phyloP scores from a whole-genome alignment of 2,888 invertebrate genomes.

The Aspidapion aeneum region DNA sequence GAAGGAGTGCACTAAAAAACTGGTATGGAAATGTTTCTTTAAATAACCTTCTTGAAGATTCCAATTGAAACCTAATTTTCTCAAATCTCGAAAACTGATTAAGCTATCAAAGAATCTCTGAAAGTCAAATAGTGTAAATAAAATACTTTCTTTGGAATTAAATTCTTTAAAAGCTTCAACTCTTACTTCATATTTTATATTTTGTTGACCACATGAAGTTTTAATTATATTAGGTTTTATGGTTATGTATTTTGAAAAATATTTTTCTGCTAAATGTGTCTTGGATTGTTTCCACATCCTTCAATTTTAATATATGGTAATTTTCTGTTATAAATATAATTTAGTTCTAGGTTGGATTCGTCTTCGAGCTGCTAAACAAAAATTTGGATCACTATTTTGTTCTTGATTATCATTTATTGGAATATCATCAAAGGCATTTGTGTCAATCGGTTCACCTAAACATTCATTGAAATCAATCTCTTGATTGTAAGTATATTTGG shows the following conservation, averaged over 20 bases:
- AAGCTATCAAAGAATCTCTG: slow-evolving; percentile 23
- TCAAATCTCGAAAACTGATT: slow-evolving; percentile 19
- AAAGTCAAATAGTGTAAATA: slow-evolving; percentile 18
- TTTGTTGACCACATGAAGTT: slow-evolving; percentile 7
- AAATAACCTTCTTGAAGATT: not conserved
- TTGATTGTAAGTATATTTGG: too few relatives aligned
- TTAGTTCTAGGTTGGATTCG: not conserved
- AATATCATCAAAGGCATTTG: not conserved
- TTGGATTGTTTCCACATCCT: not conserved
- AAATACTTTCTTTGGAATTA: slow-evolving; percentile 10
- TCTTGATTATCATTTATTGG: not conserved
- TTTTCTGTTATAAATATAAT: slow-evolving; percentile 9
- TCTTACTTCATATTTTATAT: not conserved
- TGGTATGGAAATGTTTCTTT: not conserved
- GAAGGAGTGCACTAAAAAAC: not conserved
- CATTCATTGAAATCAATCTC: not conserved
- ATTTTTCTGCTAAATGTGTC: slow-evolving; percentile 8
- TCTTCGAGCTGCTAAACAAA: not conserved
- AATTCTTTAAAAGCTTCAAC: slow-evolving; percentile 1
- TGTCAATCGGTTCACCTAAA: not conserved
- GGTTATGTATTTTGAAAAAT: slow-evolving; percentile 7
- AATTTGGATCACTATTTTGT: not conserved
- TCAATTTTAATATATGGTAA: slow-evolving; percentile 4
- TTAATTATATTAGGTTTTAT: slow-evolving; percentile 6
- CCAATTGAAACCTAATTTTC: slow-evolving; percentile 12